Percentiles rank a stretch among this genome's conserved stretches.
phyloP scores from a whole-genome alignment of 2,888 invertebrate genomes.

The Macaria notata region DNA sequence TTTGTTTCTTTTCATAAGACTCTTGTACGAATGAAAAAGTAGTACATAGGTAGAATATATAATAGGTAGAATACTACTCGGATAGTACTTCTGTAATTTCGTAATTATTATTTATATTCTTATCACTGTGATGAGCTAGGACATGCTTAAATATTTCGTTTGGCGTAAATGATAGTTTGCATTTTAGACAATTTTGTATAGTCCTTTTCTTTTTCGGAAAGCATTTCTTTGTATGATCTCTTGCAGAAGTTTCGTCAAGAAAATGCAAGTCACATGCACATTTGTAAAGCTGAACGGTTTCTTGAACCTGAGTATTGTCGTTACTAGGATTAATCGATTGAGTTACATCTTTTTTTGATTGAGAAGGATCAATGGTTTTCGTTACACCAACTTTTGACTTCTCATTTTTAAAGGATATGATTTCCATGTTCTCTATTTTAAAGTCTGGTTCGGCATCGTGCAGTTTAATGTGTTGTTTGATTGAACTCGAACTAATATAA shows the following conservation, averaged over 20 bases:
- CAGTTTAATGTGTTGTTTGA: slow-evolving; percentile 47
- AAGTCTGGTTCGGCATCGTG: slow-evolving; percentile 55
- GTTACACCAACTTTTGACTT: neutral
- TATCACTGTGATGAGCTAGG: slow-evolving; percentile 57
- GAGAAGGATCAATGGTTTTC: neutral
- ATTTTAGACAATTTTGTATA: slow-evolving; percentile 61
- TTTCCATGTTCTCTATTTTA: slow-evolving; percentile 47
- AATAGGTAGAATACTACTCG: too few relatives aligned
- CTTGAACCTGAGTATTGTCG: slow-evolving; percentile 8
- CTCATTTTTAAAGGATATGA: slow-evolving; percentile 41
- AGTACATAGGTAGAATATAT: too few relatives aligned
- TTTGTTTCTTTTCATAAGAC: too few relatives aligned
- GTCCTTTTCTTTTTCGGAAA: slow-evolving; percentile 40
- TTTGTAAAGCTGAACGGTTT: slow-evolving; percentile 49
- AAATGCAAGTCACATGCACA: slow-evolving; percentile 63
- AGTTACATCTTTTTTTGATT: slow-evolving; percentile 6
- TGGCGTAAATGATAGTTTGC: slow-evolving; percentile 55
- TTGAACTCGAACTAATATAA: slow-evolving; percentile 46
- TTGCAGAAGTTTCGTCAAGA: slow-evolving; percentile 44
- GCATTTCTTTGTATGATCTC: slow-evolving; percentile 47
- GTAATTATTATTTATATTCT: slow-evolving; percentile 32
- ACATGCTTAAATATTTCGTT: slow-evolving; percentile 61
- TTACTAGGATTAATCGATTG: neutral
- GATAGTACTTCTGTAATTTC: neutral
- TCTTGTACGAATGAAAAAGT: too few relatives aligned